Evolutionary conservation across 1,140 invertebrate species (phyloP).

Genomic region (Neelides sp.): DNA sequence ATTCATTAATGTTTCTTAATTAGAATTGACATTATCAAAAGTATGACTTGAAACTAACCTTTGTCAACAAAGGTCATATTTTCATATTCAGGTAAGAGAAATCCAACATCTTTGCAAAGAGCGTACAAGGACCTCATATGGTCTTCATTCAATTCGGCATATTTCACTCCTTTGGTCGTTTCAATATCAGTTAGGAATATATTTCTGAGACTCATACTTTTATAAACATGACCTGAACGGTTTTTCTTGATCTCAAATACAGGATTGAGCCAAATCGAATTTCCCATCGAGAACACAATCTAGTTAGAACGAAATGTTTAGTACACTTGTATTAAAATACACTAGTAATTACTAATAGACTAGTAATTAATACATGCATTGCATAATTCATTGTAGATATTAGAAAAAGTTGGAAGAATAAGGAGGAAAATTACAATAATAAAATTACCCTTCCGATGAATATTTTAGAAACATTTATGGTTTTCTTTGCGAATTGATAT

Average conservation of each 20-base stretch:
- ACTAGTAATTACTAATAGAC: background rate
- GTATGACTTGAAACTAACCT: background rate
- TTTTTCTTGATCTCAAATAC: background rate
- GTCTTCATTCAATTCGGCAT: background rate
- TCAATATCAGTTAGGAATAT: background rate
- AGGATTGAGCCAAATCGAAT: conserved; percentile 8
- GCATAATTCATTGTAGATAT: background rate
- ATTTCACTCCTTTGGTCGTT: too few relatives aligned
- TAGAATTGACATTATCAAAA: background rate
- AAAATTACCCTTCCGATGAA: background rate
- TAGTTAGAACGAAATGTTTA: background rate
- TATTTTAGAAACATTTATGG: background rate
- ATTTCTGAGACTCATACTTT: background rate
- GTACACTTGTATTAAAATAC: background rate
- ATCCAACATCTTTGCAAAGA: background rate
- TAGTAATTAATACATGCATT: background rate
- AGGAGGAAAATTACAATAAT: background rate
- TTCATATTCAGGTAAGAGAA: background rate
- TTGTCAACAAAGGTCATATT: background rate
- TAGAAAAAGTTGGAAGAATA: background rate
- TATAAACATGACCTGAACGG: background rate
- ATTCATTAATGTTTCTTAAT: too few relatives aligned
- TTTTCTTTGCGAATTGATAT: background rate
- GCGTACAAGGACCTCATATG: background rate
- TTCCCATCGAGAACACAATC: conserved; percentile 3